Conservation (phyloP, 2,797 vertebrate species). For the Lagodon rhomboides region DNA sequence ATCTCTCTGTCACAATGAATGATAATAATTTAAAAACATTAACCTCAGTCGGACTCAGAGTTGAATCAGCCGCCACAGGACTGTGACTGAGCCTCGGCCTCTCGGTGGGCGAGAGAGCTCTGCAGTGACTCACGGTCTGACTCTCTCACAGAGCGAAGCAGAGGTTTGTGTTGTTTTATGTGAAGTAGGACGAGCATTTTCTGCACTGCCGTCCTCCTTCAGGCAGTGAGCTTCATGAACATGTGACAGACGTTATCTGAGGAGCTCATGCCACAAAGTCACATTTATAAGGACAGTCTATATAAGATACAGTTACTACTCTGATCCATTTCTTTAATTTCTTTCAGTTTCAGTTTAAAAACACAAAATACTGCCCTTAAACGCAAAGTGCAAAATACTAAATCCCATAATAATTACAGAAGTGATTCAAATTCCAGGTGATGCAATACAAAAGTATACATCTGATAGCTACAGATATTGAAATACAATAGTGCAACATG, state of each 20-base stretch:
- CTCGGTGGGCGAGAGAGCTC: not conserved
- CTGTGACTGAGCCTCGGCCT: not conserved
- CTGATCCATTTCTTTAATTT: too few relatives aligned
- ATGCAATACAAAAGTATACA: too few relatives aligned
- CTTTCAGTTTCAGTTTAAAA: too few relatives aligned
- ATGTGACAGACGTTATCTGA: not conserved
- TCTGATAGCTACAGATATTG: too few relatives aligned
- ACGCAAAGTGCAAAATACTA: too few relatives aligned
- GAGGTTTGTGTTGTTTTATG: not conserved
- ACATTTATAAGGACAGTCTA: not conserved
- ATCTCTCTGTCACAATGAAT: not conserved
- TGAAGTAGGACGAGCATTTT: not conserved
- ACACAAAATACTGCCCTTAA: too few relatives aligned
- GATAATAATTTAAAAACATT: not conserved
- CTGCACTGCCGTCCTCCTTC: not conserved
- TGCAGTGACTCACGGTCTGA: constrained; percentile 3
- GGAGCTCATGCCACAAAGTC: not conserved
- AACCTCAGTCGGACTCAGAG: not conserved
- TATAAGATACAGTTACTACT: not conserved
- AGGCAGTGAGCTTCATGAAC: not conserved
- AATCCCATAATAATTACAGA: too few relatives aligned
- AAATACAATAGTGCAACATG: too few relatives aligned
- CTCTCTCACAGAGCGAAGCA: not conserved
- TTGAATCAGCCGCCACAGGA: too few relatives aligned
- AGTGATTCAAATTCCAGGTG: too few relatives aligned